Conservation (phyloP, 2,113 vertebrate genomes). For the Reinhardtius hippoglossoides region DNA sequence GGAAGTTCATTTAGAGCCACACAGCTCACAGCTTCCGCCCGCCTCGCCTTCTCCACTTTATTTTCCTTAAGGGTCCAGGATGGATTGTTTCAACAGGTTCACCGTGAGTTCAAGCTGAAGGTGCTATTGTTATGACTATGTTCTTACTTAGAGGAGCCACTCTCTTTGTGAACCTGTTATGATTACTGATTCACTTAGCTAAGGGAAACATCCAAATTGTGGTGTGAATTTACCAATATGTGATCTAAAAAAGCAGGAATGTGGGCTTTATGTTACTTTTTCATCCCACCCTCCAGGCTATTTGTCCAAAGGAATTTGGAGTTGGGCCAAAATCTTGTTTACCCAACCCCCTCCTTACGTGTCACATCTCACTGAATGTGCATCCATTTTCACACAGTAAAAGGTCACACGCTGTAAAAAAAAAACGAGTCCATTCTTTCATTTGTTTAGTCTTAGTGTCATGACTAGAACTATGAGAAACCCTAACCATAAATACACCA, state of each 20-base stretch:
- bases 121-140: slow-evolving; percentile 43
- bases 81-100: slow-evolving; percentile 54
- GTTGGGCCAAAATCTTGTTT: not conserved
- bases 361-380: slow-evolving; percentile 33
- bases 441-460: not conserved
- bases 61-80: slow-evolving; percentile 21
- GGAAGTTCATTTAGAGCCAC: slow-evolving; percentile 43
- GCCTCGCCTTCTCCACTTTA: slow-evolving; percentile 27
- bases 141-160: not conserved
- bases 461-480: too few species aligned
- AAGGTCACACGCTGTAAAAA: slow-evolving; percentile 17
- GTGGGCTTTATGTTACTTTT: slow-evolving; percentile 2
- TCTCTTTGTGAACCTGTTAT: slow-evolving; percentile 6
- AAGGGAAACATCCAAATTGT: not conserved
- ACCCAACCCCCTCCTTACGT: not conserved
- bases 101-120: slow-evolving; percentile 43
- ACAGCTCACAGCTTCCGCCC: slow-evolving; percentile 50
- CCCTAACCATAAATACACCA: too few species aligned
- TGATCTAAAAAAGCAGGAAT: not conserved
- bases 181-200: slow-evolving; percentile 24
- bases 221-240: slow-evolving; percentile 8
- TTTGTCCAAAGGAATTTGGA: slow-evolving; percentile 24
- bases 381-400: slow-evolving; percentile 16
- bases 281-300: not conserved
- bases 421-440: not conserved